phyloP scores from a whole-genome alignment of 2,888 invertebrate genomes.

The Oscheius onirici region DNA sequence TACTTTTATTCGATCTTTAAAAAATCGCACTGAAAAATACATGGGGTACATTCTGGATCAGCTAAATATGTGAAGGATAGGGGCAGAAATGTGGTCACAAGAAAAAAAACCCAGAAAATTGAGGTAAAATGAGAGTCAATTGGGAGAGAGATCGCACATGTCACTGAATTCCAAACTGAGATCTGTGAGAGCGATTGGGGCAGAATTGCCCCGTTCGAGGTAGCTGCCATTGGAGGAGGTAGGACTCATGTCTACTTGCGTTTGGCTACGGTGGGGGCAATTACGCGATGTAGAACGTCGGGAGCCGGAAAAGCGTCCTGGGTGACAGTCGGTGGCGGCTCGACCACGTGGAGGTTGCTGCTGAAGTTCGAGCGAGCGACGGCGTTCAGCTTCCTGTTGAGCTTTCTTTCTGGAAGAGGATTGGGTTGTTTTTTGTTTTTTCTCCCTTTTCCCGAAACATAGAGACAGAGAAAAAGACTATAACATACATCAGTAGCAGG shows the following conservation, averaged over 20 bases:
- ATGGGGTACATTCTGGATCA: too few species aligned
- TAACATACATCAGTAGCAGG: background rate
- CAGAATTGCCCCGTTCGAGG: slow-evolving; percentile 24
- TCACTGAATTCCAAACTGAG: slow-evolving; percentile 10
- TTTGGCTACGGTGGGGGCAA: slow-evolving; percentile 30
- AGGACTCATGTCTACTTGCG: slow-evolving; percentile 29
- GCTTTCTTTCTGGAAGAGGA: too few species aligned
- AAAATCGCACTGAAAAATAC: too few species aligned
- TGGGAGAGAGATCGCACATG: background rate
- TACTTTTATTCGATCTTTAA: too few species aligned
- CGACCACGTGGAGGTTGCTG: too few species aligned
- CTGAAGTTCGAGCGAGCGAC: too few species aligned
- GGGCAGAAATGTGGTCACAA: background rate
- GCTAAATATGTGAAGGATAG: too few species aligned
- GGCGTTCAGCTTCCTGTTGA: too few species aligned
- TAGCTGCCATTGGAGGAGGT: background rate
- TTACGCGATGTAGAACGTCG: slow-evolving; percentile 22
- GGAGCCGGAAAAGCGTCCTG: background rate
- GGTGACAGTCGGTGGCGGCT: background rate
- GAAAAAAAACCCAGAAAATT: background rate
- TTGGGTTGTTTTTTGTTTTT: too few species aligned
- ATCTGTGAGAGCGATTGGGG: slow-evolving; percentile 21
- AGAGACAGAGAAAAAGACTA: background rate
- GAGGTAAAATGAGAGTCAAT: background rate
- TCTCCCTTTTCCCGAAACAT: too few species aligned